A percentile compares a stretch with the other conserved stretches of the same genome.
Evolutionary conservation across 2,113 vertebrate species (phyloP).

Genomic region (Bufo bufo): DNA sequence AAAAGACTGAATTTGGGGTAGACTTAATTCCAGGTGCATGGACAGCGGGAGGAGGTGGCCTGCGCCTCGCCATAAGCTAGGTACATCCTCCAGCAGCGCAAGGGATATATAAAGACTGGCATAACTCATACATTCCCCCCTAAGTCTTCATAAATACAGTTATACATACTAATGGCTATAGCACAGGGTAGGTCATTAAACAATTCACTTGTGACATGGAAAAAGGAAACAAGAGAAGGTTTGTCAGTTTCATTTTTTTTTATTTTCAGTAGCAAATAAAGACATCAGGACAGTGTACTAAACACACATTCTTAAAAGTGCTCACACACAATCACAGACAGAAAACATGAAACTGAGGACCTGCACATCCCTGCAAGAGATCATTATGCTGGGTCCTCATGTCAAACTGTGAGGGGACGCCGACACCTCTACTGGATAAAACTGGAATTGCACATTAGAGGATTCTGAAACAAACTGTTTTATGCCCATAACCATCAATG

Average conservation of each 20-base stretch:
- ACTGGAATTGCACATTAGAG: background rate
- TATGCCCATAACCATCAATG: background rate
- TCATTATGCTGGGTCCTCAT: constrained; percentile 79
- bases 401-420: constrained; percentile 48
- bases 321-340: constrained; percentile 55
- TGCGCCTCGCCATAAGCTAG: too few relatives aligned
- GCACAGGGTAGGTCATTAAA: background rate
- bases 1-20: too few relatives aligned
- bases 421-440: constrained; percentile 32
- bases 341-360: constrained; percentile 70
- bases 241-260: constrained; percentile 9
- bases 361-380: constrained; percentile 86
- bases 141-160: background rate
- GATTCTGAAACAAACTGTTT: background rate
- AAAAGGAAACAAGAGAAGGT: background rate
- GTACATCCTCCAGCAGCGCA: too few relatives aligned
- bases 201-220: background rate
- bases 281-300: constrained; percentile 49
- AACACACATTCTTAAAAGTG: constrained; percentile 43
- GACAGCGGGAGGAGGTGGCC: too few relatives aligned
- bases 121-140: too few relatives aligned
- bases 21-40: too few relatives aligned
- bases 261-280: constrained; percentile 55
- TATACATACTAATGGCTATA: background rate
- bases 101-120: too few relatives aligned